These are phyloP conservation scores for Brachyptera putata DNA, from an alignment of 2,888 invertebrate genomes.

Conservation along the genomic window DNA sequence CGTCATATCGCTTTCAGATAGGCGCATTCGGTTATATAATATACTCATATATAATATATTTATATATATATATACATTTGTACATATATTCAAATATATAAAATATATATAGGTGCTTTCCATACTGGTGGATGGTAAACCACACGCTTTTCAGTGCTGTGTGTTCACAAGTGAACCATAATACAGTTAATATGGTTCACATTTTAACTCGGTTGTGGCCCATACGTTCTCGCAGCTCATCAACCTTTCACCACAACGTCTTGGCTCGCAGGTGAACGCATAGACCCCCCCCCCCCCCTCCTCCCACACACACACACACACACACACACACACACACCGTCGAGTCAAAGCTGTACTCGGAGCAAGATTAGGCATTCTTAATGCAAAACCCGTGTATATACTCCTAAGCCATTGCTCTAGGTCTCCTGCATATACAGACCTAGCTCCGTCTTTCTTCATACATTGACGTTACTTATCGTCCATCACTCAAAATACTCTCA, in stretches of 20 bases:
- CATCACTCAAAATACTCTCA: conserved; percentile 31
- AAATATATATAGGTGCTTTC: too few relatives aligned
- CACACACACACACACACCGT: not conserved
- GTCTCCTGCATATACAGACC: not conserved
- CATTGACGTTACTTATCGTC: conserved; percentile 23
- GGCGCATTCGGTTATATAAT: too few relatives aligned
- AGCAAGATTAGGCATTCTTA: conserved; percentile 32
- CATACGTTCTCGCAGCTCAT: conserved; percentile 11
- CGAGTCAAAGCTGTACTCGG: not conserved
- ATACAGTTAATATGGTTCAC: not conserved
- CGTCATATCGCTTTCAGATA: too few relatives aligned
- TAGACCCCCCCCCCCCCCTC: too few relatives aligned
- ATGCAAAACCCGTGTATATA: conserved; percentile 32
- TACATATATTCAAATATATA: too few relatives aligned
- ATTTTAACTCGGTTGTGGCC: not conserved
- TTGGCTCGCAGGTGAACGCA: too few relatives aligned
- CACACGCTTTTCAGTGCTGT: too few relatives aligned
- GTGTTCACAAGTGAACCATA: too few relatives aligned
- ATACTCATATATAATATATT: too few relatives aligned
- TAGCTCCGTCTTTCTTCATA: conserved; percentile 8
- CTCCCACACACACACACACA: not conserved
- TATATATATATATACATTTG: too few relatives aligned
- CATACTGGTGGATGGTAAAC: too few relatives aligned
- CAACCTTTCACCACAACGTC: conserved; percentile 27
- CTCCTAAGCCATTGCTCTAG: conserved; percentile 18